phyloP scores from a whole-genome alignment of 1,140 invertebrate genomes.

The Habropoda laboriosa region DNA sequence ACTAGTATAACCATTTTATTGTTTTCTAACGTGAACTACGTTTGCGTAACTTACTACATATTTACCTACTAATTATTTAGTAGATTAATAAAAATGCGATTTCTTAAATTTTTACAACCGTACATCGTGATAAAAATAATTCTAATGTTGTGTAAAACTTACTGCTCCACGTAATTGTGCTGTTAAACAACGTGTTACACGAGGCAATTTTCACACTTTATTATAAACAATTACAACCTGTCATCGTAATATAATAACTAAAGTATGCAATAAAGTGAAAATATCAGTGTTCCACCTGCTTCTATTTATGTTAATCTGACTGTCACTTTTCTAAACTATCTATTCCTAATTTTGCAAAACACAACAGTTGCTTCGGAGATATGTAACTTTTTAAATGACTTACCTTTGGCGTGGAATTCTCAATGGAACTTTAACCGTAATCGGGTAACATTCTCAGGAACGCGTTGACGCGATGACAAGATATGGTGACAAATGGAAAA shows the following conservation, averaged over 20 bases:
- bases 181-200: not conserved
- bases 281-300: not conserved
- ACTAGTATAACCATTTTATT: no score
- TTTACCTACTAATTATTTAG: not conserved
- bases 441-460: conserved; percentile 31
- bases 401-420: conserved; percentile 8
- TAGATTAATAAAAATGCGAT: not conserved
- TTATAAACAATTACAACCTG: conserved; percentile 4
- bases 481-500: not conserved
- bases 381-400: not conserved
- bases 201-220: not conserved
- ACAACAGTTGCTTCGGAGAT: not conserved
- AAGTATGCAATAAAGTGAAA: not conserved
- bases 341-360: not conserved
- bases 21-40: not conserved
- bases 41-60: not conserved
- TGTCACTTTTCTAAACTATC: not conserved
- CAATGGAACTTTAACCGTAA: conserved; percentile 3
- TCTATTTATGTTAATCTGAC: not conserved
- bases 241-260: not conserved
- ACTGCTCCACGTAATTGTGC: not conserved
- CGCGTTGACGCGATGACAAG: not conserved
- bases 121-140: no score
- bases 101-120: not conserved
- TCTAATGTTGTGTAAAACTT: not conserved